Evolutionary conservation across 2,797 vertebrate genomes (phyloP), one percentile per base, ranked within the genome.

Genomic region (Thunnus albacares): DNA sequence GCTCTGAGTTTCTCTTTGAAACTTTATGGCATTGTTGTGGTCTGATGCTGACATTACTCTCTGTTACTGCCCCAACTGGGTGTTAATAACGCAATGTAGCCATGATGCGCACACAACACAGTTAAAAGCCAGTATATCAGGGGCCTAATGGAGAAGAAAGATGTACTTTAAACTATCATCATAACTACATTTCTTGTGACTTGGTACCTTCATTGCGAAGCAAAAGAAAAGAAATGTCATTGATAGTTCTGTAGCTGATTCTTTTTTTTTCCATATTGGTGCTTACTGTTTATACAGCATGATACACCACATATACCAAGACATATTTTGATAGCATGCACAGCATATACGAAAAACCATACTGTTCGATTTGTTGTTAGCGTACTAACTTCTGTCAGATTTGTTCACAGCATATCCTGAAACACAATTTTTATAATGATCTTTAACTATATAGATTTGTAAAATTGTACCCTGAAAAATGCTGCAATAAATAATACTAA

Each of bases 401-500:
- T 52, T n/a, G 53, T 11, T 38, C 57, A 14, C 52, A 68, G 18
- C 4, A 33, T 61, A 24, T 38, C 17, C 47, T 49, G 47, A 49
- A 18, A 18, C 47, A 49, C 17, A 41, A 41, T 11, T 3, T 41
- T 63, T 52, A 18, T 4, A 28, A 1, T 20, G 11, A 17, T 38
- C 6, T 8, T 68, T 43, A 62, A 10, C 3, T 24, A 59, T 65
- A 53, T 67, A 30, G 13, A 12, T 64, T 69, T 76, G 38, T 6
- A 57, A 71, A 58, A 26, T 13, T 60, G 8, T 38, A 33, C 63
- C 71, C 17, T 71, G 33, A 71, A 51, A 65, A 69, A 52, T 49
- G 6, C 10, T 51, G 47, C 24, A 74, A 43, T 75, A 59, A 45
- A 58, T 57, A 0, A 43, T 24, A 56, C 11, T 35, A 51, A 35